A percentile compares a stretch with the other conserved stretches of the same genome.
Evolutionary conservation across 2,113 vertebrate genomes (phyloP).

Genomic region (Marmota flaviventris): DNA sequence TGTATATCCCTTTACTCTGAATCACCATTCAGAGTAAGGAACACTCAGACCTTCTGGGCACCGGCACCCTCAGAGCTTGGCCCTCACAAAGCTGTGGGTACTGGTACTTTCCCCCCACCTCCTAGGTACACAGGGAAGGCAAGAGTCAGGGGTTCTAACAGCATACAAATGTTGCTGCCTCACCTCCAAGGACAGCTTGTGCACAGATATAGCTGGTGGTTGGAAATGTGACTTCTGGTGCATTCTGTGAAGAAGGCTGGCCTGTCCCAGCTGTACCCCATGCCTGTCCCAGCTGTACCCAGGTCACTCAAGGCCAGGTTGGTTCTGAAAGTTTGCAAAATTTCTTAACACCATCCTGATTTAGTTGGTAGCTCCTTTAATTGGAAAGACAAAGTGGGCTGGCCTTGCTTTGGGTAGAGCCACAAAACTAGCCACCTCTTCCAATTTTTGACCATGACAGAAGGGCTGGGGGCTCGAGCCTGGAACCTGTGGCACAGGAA

Average conservation of each 20-base stretch:
- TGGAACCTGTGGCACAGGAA: background rate
- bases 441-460: rapidly evolving
- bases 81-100: background rate
- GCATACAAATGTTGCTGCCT: background rate
- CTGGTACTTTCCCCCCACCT: rapidly evolving
- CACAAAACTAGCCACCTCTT: background rate
- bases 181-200: background rate
- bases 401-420: background rate
- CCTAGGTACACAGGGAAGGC: background rate
- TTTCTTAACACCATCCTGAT: background rate
- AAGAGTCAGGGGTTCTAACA: background rate
- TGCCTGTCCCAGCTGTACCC: background rate
- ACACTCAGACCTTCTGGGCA: background rate
- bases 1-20: slow-evolving; percentile 1
- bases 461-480: background rate
- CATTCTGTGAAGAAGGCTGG: background rate
- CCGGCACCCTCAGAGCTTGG: background rate
- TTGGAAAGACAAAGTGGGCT: background rate
- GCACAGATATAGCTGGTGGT: background rate
- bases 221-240: background rate
- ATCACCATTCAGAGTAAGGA: slow-evolving; percentile 8
- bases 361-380: background rate
- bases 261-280: background rate
- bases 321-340: background rate
- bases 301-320: background rate